These are phyloP conservation scores for Cinclus cinclus DNA, from an alignment of 2,113 vertebrate species.

Conservation along the genomic window DNA sequence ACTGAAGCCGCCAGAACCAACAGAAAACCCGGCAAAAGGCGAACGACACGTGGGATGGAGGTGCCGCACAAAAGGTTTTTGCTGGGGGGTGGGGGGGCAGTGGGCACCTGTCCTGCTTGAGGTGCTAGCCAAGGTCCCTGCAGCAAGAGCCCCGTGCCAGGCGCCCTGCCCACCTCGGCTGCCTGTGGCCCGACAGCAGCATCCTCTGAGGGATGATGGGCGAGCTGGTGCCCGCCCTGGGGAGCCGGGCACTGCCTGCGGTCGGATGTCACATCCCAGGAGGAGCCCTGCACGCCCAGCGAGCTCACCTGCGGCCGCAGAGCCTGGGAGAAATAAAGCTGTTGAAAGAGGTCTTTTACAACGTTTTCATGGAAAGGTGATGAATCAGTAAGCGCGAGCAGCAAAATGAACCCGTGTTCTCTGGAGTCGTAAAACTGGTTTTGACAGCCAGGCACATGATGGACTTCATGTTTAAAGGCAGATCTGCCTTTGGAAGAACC, in stretches of 20 bases:
- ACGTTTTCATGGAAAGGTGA: background rate
- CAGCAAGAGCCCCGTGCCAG: background rate
- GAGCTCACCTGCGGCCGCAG: accelerated
- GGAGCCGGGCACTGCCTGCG: accelerated
- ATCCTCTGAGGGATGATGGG: accelerated
- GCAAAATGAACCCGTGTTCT: background rate
- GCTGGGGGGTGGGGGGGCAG: no score
- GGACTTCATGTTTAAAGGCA: background rate
- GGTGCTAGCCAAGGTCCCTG: background rate
- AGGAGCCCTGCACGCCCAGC: accelerated
- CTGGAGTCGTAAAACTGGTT: background rate
- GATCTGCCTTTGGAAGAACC: background rate
- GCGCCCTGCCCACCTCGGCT: background rate
- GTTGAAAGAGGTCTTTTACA: background rate
- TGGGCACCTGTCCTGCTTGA: background rate
- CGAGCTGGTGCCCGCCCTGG: background rate
- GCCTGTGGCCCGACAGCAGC: background rate
- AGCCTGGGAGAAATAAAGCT: background rate
- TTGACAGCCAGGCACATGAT: background rate
- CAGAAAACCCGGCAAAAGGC: background rate
- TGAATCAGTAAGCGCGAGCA: background rate
- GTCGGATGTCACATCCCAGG: accelerated
- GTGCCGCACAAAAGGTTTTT: background rate
- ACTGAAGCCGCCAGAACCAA: background rate
- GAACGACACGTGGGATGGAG: background rate